A percentile compares a stretch with the other conserved stretches of the same genome.
Conservation (phyloP, 2,888 invertebrate genomes). For the Stegana nigrithorax region DNA sequence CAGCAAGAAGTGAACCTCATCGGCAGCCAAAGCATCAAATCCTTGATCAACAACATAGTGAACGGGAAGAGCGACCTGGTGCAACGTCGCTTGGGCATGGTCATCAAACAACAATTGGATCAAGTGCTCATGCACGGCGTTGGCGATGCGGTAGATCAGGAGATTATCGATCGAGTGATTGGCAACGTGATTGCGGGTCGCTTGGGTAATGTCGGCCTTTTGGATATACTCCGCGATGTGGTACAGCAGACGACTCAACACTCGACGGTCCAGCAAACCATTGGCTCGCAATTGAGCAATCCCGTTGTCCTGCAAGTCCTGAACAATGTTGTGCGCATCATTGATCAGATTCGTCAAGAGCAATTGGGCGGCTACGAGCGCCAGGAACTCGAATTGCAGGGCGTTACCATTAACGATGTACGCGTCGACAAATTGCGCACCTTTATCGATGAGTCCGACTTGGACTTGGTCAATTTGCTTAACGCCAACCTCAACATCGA, state of each 20-base stretch:
- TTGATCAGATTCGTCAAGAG: constrained; percentile 74
- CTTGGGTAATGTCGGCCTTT: constrained; percentile 38
- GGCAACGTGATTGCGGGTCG: constrained; percentile 47
- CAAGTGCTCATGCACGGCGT: neutral
- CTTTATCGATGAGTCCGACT: constrained; percentile 74
- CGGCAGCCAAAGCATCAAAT: constrained; percentile 69
- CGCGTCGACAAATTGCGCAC: constrained; percentile 76
- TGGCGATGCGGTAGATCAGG: constrained; percentile 19
- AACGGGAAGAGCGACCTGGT: constrained; percentile 39
- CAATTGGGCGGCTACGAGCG: constrained; percentile 72
- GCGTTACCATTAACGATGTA: constrained; percentile 74
- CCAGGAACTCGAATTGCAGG: constrained; percentile 72
- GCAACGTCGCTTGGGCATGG: constrained; percentile 36
- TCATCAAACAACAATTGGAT: constrained; percentile 29
- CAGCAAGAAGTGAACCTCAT: constrained; percentile 66
- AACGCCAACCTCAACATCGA: constrained; percentile 28
- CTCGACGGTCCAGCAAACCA: constrained; percentile 39
- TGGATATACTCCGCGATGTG: constrained; percentile 43
- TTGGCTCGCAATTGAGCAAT: constrained; percentile 75
- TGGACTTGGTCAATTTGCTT: constrained; percentile 69
- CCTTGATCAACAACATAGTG: constrained; percentile 34
- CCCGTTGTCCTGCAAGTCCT: constrained; percentile 65
- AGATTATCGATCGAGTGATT: constrained; percentile 37
- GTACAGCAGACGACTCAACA: constrained; percentile 27
- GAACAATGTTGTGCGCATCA: constrained; percentile 66